Base-by-base conservation (phyloP, 2,113 vertebrate species). In the Lophochroa leadbeateri region DNA sequence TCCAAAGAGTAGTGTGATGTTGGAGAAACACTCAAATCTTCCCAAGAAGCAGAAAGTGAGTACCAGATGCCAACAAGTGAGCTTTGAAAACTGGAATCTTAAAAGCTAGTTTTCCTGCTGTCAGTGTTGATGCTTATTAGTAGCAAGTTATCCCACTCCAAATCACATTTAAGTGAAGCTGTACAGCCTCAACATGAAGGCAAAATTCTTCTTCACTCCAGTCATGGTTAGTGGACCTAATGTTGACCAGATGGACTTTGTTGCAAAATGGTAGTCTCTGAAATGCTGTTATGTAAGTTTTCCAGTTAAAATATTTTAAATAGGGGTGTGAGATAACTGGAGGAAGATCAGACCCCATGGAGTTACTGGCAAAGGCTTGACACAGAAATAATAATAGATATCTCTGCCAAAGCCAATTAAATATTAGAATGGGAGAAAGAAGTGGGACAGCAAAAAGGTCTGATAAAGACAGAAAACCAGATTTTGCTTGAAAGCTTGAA, bases 11-110 rank as follows among this genome's bases (percentile, higher is more conserved):
- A 82, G 29, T 33, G 35, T 74, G 71, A 64, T 65, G 92, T 85
- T 77, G 39, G 64, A 88, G 78, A 95, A 92, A 81, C 44, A 9
- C 18, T 88, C 37, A 43, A 63, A 46, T 82, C 68, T 46, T 89
- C 52, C 78, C 31, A 94, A 91, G 68, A 93, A 72, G 37, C 33
- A 92, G 86, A 67, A 96, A 88, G 97, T 96, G 50, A 88, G 94
- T 90, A 94, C 33, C 55, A 78, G 80, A 52, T 81, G 77, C 39
- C 61, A 88, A 50, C 17, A 55, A 86, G 18, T 16, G 29, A 74
- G 18, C 80, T 91, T 89, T 91, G 65, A 92, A 86, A 94, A 88
- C 10, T 78, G 64, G 46, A 74, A 95, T 87, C 86, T 90, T 75
- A 82, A 89, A 89, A 80, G 49, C 58, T 71, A 47, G 11, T 80